Percentiles rank a stretch among this genome's conserved stretches.
phyloP scores from a whole-genome alignment of 2,888 invertebrate genomes.

The Hirtodrosophila confusa region DNA sequence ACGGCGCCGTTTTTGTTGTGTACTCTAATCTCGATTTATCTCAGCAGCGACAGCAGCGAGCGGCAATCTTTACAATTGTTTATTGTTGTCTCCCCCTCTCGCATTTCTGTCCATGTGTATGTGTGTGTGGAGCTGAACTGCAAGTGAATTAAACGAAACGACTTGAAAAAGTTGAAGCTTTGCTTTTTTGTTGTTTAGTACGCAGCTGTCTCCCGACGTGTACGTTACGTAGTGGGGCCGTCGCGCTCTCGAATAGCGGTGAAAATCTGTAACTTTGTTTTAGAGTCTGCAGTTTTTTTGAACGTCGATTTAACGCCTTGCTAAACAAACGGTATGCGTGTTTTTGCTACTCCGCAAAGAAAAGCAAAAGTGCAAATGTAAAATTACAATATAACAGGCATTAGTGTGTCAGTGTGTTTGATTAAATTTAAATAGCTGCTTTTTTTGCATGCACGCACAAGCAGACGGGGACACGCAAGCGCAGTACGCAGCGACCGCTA shows the following conservation, averaged over 20 bases:
- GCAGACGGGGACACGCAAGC: slow-evolving; percentile 46
- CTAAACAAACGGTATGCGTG: slow-evolving; percentile 62
- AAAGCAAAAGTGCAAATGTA: slow-evolving; percentile 65
- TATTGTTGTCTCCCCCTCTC: slow-evolving; percentile 52
- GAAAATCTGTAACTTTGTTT: slow-evolving; percentile 58
- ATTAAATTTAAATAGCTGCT: slow-evolving; percentile 43
- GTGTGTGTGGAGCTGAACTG: slow-evolving; percentile 47
- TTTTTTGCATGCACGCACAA: slow-evolving; percentile 19
- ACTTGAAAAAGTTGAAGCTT: slow-evolving; percentile 73
- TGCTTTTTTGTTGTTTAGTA: slow-evolving; percentile 74
- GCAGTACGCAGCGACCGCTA: slow-evolving; percentile 51
- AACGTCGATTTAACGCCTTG: slow-evolving; percentile 56
- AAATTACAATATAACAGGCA: slow-evolving; percentile 46
- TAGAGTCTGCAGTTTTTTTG: slow-evolving; percentile 26
- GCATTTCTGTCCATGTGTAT: slow-evolving; percentile 11
- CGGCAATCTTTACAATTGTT: slow-evolving; percentile 55
- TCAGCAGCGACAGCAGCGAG: slow-evolving; percentile 41
- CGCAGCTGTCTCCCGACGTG: slow-evolving; percentile 70
- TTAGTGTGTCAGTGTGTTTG: slow-evolving; percentile 69
- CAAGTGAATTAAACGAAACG: slow-evolving; percentile 75
- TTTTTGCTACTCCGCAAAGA: slow-evolving; percentile 32
- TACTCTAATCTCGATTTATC: slow-evolving; percentile 59
- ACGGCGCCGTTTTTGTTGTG: slow-evolving; percentile 14
- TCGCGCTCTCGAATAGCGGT: slow-evolving; percentile 66
- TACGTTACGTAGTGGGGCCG: slow-evolving; percentile 63